Evolutionary conservation across 2,797 vertebrate species (phyloP).

Genomic region (Chlorospingus semifuscus): DNA sequence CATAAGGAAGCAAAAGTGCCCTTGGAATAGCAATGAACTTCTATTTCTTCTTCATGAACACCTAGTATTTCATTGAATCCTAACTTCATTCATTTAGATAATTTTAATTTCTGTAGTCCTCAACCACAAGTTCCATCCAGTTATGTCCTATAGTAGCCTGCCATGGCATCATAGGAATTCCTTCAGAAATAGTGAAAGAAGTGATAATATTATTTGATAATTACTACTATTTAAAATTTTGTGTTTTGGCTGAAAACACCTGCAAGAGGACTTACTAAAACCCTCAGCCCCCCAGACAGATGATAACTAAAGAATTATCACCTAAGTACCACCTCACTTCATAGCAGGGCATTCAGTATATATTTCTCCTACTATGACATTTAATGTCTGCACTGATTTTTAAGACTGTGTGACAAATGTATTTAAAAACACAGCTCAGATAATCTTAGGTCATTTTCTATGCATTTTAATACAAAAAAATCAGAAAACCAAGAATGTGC

Average conservation of each 20-base stretch:
- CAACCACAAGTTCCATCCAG: neutral
- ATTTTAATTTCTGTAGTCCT: neutral
- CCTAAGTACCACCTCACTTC: neutral
- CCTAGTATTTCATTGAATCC: neutral
- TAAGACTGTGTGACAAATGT: neutral
- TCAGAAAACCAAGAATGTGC: neutral
- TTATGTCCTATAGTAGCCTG: neutral
- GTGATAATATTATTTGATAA: neutral
- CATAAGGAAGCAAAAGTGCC: neutral
- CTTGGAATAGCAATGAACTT: neutral
- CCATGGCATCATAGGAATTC: neutral
- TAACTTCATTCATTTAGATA: neutral
- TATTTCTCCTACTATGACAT: neutral
- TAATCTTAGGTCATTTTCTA: neutral
- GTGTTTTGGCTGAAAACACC: neutral
- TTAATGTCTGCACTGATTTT: neutral
- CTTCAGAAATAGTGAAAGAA: neutral
- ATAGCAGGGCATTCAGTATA: neutral
- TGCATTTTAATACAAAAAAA: neutral
- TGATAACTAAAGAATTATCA: neutral
- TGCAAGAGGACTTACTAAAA: neutral
- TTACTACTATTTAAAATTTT: neutral
- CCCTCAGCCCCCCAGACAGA: neutral
- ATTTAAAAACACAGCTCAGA: neutral
- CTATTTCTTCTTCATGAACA: neutral